Conservation (phyloP, 2,797 vertebrate genomes). For the Malurus splendens region DNA sequence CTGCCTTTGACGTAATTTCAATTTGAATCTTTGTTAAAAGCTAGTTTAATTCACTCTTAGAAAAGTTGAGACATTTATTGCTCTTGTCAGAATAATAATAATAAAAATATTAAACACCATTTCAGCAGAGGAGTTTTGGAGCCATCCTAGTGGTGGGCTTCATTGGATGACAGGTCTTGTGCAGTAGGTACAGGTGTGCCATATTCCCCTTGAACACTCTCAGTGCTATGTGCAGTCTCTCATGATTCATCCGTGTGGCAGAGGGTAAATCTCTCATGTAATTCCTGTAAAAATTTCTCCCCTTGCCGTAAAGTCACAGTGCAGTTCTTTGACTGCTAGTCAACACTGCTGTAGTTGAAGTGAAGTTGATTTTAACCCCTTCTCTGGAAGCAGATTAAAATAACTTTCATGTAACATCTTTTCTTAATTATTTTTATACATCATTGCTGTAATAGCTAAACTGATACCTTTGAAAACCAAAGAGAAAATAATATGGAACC, state of each 20-base stretch:
- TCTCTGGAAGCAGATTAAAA: background rate
- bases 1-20: background rate
- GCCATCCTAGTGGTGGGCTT: background rate
- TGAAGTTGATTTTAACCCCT: background rate
- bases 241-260: background rate
- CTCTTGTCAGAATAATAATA: background rate
- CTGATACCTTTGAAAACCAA: background rate
- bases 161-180: background rate
- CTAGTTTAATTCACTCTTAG: background rate
- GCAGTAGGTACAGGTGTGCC: background rate
- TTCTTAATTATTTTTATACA: background rate
- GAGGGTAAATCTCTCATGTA: background rate
- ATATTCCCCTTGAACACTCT: background rate
- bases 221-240: background rate
- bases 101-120: background rate
- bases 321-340: background rate
- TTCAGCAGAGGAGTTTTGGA: background rate
- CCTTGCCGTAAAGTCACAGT: background rate
- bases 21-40: background rate
- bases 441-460: background rate
- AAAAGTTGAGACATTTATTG: background rate
- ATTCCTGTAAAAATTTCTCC: background rate
- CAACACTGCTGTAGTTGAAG: background rate
- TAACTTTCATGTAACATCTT: background rate
- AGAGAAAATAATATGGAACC: background rate